Conservation (phyloP, 2,797 vertebrate species). For the Myotis planiceps region DNA sequence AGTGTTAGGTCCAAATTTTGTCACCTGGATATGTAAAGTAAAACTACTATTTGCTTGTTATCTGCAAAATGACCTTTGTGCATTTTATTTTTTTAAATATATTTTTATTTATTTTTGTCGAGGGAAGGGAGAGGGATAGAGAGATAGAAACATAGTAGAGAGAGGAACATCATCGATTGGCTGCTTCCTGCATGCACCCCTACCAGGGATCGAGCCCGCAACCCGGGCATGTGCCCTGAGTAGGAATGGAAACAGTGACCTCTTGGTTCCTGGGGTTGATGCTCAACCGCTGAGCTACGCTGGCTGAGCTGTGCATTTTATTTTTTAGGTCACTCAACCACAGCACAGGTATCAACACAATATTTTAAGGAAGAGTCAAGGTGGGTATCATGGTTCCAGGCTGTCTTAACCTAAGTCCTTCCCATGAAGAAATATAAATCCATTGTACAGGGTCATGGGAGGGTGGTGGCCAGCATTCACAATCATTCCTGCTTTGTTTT, state of each 20-base stretch:
- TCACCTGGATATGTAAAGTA: not conserved
- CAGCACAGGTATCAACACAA: not conserved
- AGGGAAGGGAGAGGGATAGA: too few species aligned
- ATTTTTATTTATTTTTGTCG: too few species aligned
- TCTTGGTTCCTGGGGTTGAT: too few species aligned
- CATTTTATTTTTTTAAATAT: not conserved
- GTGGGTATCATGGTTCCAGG: not conserved
- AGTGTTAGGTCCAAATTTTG: not conserved
- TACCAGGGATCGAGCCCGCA: too few species aligned
- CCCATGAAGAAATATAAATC: not conserved
- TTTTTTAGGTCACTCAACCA: not conserved
- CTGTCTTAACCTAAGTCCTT: not conserved
- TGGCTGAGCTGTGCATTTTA: not conserved
- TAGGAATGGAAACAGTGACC: too few species aligned
- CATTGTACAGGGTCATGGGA: rapidly evolving
- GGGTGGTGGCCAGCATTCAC: rapidly evolving
- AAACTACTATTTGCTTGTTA: not conserved
- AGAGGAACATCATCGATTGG: too few species aligned
- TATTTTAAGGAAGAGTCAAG: not conserved
- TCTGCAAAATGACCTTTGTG: not conserved
- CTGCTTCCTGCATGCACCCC: too few species aligned
- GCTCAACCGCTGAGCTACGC: too few species aligned
- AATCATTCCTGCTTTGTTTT: not conserved
- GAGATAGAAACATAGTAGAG: too few species aligned
- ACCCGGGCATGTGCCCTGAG: too few species aligned